Conservation (phyloP, 2,888 invertebrate species). For the Sinotaia quadrata region DNA sequence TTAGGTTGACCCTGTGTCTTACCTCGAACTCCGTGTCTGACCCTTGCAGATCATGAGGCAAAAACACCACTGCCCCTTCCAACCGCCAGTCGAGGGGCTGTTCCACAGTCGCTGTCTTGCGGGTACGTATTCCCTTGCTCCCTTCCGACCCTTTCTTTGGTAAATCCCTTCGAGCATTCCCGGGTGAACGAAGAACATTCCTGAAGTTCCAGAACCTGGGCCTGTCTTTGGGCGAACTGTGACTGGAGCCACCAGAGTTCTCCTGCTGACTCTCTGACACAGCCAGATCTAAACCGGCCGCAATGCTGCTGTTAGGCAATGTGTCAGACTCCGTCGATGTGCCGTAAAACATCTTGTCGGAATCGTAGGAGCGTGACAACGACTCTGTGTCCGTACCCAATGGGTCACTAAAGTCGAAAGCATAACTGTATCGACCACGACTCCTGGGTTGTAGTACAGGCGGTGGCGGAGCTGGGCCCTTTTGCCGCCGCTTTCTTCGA, state of each 20-base stretch:
- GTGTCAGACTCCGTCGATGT: conserved; percentile 33
- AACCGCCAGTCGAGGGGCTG: conserved; percentile 12
- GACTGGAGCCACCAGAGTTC: background rate
- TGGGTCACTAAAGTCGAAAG: conserved; percentile 12
- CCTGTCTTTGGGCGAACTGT: conserved; percentile 26
- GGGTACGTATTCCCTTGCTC: background rate
- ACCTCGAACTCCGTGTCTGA: conserved; percentile 48
- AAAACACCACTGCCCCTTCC: conserved; percentile 31
- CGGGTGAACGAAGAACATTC: conserved; percentile 40
- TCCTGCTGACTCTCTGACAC: background rate
- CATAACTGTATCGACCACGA: background rate
- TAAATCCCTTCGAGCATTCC: conserved; percentile 35
- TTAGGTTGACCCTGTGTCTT: too few species aligned
- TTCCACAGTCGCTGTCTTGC: conserved; percentile 33
- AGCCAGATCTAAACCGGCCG: background rate
- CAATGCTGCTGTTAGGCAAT: background rate
- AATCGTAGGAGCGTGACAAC: background rate
- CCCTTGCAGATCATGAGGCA: conserved; percentile 32
- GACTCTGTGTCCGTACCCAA: conserved; percentile 9
- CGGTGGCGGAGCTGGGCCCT: conserved; percentile 30
- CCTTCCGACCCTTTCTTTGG: conserved; percentile 7
- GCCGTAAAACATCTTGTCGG: background rate
- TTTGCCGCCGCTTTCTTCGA: conserved; percentile 20
- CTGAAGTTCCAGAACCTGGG: conserved; percentile 32
- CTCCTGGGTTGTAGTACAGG: conserved; percentile 13